Conservation (phyloP, 2,113 vertebrate species). For the Tonatia bakeri region DNA sequence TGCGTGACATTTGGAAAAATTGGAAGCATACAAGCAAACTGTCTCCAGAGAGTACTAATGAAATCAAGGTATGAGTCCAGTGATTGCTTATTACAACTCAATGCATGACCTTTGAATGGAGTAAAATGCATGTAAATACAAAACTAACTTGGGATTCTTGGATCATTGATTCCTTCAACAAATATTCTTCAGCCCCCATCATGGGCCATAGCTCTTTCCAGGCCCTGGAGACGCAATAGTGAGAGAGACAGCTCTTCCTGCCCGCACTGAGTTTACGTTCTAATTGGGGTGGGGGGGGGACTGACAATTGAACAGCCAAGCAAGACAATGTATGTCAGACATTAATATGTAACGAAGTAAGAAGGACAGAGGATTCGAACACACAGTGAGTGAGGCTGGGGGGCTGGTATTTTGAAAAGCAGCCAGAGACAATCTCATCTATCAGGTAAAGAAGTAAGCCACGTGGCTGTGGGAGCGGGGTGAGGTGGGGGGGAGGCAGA, state of each 20-base stretch:
- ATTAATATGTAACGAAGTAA: neutral
- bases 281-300: neutral
- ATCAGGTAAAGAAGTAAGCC: neutral
- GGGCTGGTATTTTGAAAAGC: neutral
- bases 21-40: neutral
- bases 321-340: neutral
- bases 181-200: neutral
- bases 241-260: neutral
- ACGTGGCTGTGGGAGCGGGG: neutral
- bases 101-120: neutral
- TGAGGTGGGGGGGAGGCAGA: rapidly evolving
- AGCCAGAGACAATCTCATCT: neutral
- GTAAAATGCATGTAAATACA: neutral
- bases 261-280: neutral
- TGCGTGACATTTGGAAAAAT: neutral
- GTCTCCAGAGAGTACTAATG: constrained; percentile 21
- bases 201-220: neutral
- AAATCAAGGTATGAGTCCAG: neutral
- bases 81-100: neutral
- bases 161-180: neutral
- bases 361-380: neutral
- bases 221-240: neutral
- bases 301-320: neutral
- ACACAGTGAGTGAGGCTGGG: neutral
- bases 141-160: constrained; percentile 10